Percentiles rank a stretch among this genome's conserved stretches.
Conservation (phyloP, 2,113 vertebrate genomes). For the Lagopus leucura region DNA sequence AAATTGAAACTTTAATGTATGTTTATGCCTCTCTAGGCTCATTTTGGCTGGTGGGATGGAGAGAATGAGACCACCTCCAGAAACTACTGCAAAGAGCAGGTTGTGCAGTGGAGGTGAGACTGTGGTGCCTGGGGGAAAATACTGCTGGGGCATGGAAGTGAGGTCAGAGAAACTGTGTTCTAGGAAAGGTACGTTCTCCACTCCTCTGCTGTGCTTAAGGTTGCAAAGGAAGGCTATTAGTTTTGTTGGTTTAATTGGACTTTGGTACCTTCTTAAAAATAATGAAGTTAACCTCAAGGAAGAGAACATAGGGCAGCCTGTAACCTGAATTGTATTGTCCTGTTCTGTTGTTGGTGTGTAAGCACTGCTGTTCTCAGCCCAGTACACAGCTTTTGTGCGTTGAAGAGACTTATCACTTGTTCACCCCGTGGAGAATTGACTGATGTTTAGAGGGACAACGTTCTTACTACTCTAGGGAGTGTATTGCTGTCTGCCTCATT, state of each 20-base stretch:
- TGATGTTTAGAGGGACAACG: neutral
- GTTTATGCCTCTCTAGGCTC: neutral
- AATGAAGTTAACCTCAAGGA: neutral
- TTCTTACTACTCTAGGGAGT: no score
- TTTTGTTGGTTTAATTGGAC: neutral
- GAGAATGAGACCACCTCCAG: neutral
- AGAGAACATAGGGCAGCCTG: neutral
- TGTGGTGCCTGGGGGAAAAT: neutral
- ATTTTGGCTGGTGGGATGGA: neutral
- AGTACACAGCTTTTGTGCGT: fast-evolving
- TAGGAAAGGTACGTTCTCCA: fast-evolving
- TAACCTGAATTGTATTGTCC: neutral
- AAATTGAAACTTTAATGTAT: neutral
- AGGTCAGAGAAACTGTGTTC: neutral
- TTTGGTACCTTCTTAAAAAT: neutral
- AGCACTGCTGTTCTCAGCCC: neutral
- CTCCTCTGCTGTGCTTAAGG: neutral
- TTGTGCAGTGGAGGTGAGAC: neutral
- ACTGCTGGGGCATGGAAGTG: neutral
- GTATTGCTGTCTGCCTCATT: neutral
- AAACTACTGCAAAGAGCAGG: neutral
- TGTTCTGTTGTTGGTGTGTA: neutral
- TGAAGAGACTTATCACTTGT: neutral
- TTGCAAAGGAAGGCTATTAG: neutral
- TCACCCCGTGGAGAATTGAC: neutral